phyloP scores from a whole-genome alignment of 30 jellyfish, hydroid and myxozoan species.

The Sanderia malayensis region DNA sequence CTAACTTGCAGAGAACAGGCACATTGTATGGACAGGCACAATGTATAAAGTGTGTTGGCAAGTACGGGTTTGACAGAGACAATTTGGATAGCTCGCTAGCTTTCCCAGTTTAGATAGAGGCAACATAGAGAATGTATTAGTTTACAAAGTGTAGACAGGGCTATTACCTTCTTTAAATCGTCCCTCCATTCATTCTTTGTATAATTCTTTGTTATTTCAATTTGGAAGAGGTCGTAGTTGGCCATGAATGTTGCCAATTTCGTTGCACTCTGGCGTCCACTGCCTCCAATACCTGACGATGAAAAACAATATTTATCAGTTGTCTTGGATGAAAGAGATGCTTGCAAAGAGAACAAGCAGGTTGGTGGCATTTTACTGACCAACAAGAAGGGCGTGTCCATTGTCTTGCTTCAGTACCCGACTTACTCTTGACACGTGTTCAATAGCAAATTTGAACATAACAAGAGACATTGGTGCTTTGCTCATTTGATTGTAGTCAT shows the following conservation, averaged over 20 bases:
- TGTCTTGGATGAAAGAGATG: too few relatives aligned
- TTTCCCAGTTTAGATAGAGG: too few relatives aligned
- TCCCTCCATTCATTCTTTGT: conserved; percentile 95
- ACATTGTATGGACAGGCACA: too few relatives aligned
- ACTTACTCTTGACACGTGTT: conserved; percentile 94
- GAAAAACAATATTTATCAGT: too few relatives aligned
- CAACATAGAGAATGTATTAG: too few relatives aligned
- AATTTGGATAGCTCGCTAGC: too few relatives aligned
- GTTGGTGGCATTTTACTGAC: conserved; percentile 48
- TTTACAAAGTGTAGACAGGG: too few relatives aligned
- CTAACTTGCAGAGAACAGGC: too few relatives aligned
- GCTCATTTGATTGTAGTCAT: conserved; percentile 94
- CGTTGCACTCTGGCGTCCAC: conserved; percentile 99
- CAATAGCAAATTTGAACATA: conserved; percentile 96
- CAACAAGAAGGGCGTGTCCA: conserved; percentile 97
- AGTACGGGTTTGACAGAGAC: too few relatives aligned
- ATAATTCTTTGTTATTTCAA: conserved; percentile 88
- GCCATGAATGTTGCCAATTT: conserved; percentile 97
- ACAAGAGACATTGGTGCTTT: conserved; percentile 98
- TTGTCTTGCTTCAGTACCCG: conserved; percentile 90
- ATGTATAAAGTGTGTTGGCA: too few relatives aligned
- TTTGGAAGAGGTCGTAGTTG: conserved; percentile 86
- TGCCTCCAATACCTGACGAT: conserved; percentile 92
- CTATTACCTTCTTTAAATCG: conserved; percentile 82
- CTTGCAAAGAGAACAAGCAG: too few relatives aligned